Evolutionary conservation across 2,113 vertebrate genomes (phyloP).

Genomic region (Hypanus sabinus): DNA sequence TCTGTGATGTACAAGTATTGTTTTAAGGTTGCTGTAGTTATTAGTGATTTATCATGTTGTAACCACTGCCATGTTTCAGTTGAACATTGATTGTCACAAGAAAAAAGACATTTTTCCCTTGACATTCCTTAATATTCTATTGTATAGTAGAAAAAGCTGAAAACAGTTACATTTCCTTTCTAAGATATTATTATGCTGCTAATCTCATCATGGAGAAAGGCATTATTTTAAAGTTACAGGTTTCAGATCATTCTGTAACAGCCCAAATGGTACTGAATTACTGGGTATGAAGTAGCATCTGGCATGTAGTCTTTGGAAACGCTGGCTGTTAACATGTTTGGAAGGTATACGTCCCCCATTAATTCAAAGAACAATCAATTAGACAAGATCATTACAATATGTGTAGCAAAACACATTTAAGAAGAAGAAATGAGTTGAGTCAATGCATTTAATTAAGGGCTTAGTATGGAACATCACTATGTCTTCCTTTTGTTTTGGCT

Average conservation of each 20-base stretch:
- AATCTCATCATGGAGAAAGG: neutral
- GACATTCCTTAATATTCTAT: no score
- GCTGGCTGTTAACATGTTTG: no score
- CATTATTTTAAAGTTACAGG: neutral
- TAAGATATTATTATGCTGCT: neutral
- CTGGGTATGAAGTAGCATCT: neutral
- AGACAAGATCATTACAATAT: neutral
- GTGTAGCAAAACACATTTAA: neutral
- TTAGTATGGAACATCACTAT: neutral
- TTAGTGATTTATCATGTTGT: no score
- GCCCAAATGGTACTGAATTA: neutral
- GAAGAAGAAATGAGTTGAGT: neutral
- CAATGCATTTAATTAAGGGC: neutral
- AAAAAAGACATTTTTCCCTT: no score
- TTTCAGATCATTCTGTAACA: neutral
- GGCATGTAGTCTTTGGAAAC: neutral
- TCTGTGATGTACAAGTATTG: no score
- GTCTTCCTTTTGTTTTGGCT: neutral
- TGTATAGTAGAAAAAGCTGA: no score
- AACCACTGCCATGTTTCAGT: no score
- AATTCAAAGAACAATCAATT: conserved; percentile 10
- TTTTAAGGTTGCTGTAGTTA: no score
- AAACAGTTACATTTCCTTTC: no score
- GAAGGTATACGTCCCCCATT: neutral
- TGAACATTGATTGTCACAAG: no score